Conservation (phyloP, 2,888 invertebrate genomes). For the Euspilapteryx auroguttella region DNA sequence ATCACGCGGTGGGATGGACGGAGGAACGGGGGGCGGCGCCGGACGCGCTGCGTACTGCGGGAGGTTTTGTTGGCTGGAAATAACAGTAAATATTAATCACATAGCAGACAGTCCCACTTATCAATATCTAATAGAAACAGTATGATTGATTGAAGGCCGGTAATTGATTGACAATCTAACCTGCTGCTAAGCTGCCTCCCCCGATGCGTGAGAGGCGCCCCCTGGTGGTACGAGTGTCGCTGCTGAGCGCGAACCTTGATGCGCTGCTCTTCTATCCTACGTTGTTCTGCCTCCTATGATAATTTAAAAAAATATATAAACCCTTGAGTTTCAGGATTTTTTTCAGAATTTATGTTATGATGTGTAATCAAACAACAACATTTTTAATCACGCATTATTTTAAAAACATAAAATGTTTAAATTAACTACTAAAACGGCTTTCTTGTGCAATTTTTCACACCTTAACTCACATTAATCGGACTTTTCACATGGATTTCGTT, state of each 20-base stretch:
- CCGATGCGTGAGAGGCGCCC: constrained; percentile 62
- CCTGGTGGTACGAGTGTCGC: constrained; percentile 27
- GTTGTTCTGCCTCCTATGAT: constrained; percentile 85
- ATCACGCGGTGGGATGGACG: constrained; percentile 12
- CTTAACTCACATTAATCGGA: no score
- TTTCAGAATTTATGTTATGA: no score
- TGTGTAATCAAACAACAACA: no score
- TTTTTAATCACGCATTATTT: no score
- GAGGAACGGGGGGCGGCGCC: constrained; percentile 17
- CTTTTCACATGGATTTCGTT: no score
- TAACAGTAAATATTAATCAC: neutral
- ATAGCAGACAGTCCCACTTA: neutral
- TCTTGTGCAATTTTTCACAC: no score
- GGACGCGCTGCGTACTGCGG: constrained; percentile 21
- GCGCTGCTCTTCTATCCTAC: constrained; percentile 70
- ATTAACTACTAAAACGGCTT: no score
- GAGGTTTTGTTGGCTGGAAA: constrained; percentile 30
- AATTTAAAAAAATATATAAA: neutral
- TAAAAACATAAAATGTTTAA: no score
- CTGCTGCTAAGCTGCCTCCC: constrained; percentile 62
- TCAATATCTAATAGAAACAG: no score
- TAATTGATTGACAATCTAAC: no score
- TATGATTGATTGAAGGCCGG: no score
- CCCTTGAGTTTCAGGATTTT: no score
- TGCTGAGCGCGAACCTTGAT: constrained; percentile 45